These are phyloP conservation scores for Odobenus rosmarus DNA, from an alignment of 2,113 vertebrate species.

Conservation along the genomic window DNA sequence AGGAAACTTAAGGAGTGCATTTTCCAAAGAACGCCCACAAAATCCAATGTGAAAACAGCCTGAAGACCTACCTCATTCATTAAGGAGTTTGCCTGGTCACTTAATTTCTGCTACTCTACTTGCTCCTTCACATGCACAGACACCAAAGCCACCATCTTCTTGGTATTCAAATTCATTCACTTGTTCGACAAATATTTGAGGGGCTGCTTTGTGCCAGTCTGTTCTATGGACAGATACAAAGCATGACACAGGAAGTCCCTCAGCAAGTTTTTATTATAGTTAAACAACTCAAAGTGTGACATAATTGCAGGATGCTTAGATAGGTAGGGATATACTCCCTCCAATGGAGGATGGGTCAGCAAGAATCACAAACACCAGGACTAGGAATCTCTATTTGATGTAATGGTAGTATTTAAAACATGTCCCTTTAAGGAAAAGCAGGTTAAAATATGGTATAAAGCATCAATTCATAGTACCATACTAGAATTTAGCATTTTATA, in stretches of 20 bases:
- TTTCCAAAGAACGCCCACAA: not conserved
- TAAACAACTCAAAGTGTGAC: not conserved
- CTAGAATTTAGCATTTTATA: slow-evolving; percentile 14
- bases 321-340: not conserved
- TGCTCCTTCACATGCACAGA: not conserved
- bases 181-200: slow-evolving; percentile 17
- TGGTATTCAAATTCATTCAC: not conserved
- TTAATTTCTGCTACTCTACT: not conserved
- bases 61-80: not conserved
- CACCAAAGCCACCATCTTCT: not conserved
- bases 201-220: not conserved
- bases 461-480: not conserved
- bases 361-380: not conserved
- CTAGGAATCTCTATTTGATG: not conserved
- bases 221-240: not conserved
- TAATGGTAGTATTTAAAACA: not conserved
- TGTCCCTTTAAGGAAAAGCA: slow-evolving; percentile 20
- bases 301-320: not conserved
- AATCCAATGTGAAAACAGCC: not conserved
- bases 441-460: not conserved
- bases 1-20: not conserved
- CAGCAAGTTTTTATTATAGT: not conserved
- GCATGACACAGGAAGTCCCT: not conserved
- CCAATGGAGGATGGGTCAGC: not conserved
- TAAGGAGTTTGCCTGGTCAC: not conserved